Evolutionary conservation across 1,140 invertebrate genomes (phyloP).

Genomic region (Atopsyche davidsoni): DNA sequence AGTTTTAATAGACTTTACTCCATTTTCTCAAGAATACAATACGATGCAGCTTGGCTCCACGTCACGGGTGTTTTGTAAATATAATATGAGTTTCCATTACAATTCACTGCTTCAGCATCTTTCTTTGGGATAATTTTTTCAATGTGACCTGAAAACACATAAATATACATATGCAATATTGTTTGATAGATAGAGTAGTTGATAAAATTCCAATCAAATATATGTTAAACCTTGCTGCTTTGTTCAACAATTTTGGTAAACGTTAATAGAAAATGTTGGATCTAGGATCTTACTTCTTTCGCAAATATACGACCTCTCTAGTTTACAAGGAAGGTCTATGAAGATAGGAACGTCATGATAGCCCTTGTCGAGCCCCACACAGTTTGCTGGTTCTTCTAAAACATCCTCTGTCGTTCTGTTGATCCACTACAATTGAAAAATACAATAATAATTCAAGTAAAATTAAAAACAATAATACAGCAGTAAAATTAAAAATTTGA

Average conservation of each 20-base stretch:
- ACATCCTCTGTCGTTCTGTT: constrained; percentile 31
- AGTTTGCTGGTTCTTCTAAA: constrained; percentile 40
- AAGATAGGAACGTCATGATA: constrained; percentile 41
- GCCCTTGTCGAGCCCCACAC: constrained; percentile 39
- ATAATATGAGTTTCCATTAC: too few species aligned
- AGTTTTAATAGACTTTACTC: too few species aligned
- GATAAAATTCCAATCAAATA: background rate
- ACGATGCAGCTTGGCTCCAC: too few species aligned
- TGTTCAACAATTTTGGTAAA: too few species aligned
- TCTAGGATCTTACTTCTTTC: constrained; percentile 36
- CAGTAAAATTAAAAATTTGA: background rate
- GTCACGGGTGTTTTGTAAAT: too few species aligned
- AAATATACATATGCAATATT: background rate
- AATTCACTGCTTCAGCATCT: background rate
- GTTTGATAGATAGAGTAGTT: background rate
- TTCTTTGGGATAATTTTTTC: background rate
- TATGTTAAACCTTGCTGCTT: too few species aligned
- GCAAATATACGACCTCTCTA: constrained; percentile 38
- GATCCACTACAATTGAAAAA: constrained; percentile 21
- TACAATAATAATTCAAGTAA: too few species aligned
- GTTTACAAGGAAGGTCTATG: constrained; percentile 37
- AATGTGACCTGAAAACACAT: background rate
- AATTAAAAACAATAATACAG: too few species aligned
- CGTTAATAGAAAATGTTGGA: too few species aligned
- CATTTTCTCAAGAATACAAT: too few species aligned